Percentiles rank a stretch among this genome's conserved stretches.
These are phyloP conservation scores for Scalopus aquaticus DNA, from an alignment of 2,113 vertebrate genomes.

Conservation along the genomic window DNA sequence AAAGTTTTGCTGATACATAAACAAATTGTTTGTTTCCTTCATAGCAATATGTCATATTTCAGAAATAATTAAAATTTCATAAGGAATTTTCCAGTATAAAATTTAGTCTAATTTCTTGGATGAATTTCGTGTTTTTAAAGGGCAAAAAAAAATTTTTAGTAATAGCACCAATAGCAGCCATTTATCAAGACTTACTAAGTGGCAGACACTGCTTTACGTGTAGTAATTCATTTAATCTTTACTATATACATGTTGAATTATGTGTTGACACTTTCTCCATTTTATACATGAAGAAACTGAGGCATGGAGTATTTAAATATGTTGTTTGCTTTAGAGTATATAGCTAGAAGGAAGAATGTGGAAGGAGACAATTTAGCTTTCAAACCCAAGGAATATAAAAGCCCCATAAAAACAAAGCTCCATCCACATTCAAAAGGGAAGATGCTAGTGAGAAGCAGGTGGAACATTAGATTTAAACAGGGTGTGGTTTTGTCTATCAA, in stretches of 20 bases:
- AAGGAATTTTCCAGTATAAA: not conserved
- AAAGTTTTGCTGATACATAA: not conserved
- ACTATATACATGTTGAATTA: not conserved
- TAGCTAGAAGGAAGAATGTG: not conserved
- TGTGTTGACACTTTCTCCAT: not conserved
- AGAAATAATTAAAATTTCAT: slow-evolving; percentile 9
- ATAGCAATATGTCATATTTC: not conserved
- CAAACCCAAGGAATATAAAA: not conserved
- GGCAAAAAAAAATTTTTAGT: not conserved
- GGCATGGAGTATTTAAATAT: not conserved
- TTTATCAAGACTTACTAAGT: not conserved
- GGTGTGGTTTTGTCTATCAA: not conserved
- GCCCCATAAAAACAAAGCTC: not conserved
- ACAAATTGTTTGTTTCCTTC: not conserved
- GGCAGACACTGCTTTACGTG: not conserved
- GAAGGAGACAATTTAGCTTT: not conserved
- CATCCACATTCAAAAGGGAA: not conserved
- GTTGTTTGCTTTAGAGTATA: not conserved
- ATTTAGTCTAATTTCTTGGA: not conserved
- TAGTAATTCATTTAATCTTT: not conserved
- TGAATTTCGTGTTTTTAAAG: not conserved
- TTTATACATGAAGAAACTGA: not conserved
- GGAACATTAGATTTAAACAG: not conserved
- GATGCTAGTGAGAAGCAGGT: not conserved
- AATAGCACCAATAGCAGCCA: not conserved